These are phyloP conservation scores for Harpagifer antarcticus DNA, from an alignment of 2,797 vertebrate genomes.

Conservation along the genomic window DNA sequence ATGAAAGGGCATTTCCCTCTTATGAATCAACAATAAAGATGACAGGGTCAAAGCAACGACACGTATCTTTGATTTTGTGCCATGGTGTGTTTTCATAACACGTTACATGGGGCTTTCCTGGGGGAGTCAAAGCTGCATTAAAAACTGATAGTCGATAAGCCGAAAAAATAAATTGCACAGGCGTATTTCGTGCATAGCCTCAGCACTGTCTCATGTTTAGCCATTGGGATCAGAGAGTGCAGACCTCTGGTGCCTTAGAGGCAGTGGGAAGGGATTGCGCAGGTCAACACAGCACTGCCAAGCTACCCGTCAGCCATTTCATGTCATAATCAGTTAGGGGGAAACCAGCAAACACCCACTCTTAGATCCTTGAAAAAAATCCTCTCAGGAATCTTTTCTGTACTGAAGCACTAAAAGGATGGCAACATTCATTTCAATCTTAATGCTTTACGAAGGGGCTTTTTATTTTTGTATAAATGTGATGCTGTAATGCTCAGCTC, in stretches of 20 bases:
- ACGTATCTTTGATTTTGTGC: slow-evolving; percentile 34
- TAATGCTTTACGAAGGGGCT: slow-evolving; percentile 8
- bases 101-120: slow-evolving; percentile 17
- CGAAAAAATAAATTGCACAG: slow-evolving; percentile 46
- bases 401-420: slow-evolving; percentile 42
- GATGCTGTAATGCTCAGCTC: slow-evolving; percentile 41
- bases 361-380: slow-evolving; percentile 49
- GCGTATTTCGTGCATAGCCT: slow-evolving; percentile 42
- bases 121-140: slow-evolving; percentile 49
- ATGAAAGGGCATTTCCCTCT: slow-evolving; percentile 77
- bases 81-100: slow-evolving; percentile 32
- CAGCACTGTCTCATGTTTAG: slow-evolving; percentile 70
- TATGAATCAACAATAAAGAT: slow-evolving; percentile 64
- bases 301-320: slow-evolving; percentile 69
- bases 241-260: slow-evolving; percentile 67
- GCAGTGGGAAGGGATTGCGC: slow-evolving; percentile 63
- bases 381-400: slow-evolving; percentile 53
- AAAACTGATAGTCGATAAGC: slow-evolving; percentile 42
- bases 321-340: slow-evolving; percentile 74
- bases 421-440: slow-evolving; percentile 45
- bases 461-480: slow-evolving; percentile 12
- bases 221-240: slow-evolving; percentile 64
- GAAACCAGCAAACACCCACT: slow-evolving; percentile 66
- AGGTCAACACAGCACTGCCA: slow-evolving; percentile 67
- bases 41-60: slow-evolving; percentile 11